Base-by-base conservation (phyloP, 2,797 vertebrate species). In the Cheirogaleus major region DNA sequence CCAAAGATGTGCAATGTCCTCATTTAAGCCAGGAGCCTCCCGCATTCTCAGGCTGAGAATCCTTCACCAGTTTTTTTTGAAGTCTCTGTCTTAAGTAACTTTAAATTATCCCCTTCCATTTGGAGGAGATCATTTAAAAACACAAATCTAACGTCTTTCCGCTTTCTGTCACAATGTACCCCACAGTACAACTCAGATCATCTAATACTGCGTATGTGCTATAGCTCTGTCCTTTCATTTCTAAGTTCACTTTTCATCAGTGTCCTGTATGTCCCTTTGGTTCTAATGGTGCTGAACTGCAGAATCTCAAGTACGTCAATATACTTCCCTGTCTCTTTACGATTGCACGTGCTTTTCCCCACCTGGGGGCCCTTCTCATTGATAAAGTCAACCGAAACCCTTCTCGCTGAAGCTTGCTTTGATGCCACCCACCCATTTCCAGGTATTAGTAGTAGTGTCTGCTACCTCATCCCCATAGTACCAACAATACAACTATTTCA, bases 131-230 rank as follows among this genome's bases (percentile, higher is more conserved):
- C 5, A 0, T 52, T 89, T 84, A 38, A 41, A 82, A 83, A 38
- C 38, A 57, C 5, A 82, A 73, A 84, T 50, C 32, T 27, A 20
- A 32, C 17, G n/a, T 61, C 48, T 55, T 57, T 59, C 72, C 41
- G 32, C 38, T 70, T 50, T 84, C 48, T 93, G 52, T 57, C 20
- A 41, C 65, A 30, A 30, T 15, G 30, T 76, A 4, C 3, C 7
- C 15, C 15, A 7, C 2, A 12, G 45, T 30, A 25, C 25, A 63
- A 2, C 1, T 48, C 57, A 69, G n/a, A 41, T 50, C 43, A 70
- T 10, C 2, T 22, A n/a, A 5, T 9, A 9, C 2, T 48, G 3
- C 7, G 0, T 3, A 1, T 1, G 30, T 70, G 32, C 41, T 79
- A 9, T 13, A 13, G 7, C 7, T 70, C 35, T 4, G 2, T n/a